These are phyloP conservation scores for Scaptomyza montana DNA, from an alignment of 1,140 invertebrate genomes.

Conservation along the genomic window DNA sequence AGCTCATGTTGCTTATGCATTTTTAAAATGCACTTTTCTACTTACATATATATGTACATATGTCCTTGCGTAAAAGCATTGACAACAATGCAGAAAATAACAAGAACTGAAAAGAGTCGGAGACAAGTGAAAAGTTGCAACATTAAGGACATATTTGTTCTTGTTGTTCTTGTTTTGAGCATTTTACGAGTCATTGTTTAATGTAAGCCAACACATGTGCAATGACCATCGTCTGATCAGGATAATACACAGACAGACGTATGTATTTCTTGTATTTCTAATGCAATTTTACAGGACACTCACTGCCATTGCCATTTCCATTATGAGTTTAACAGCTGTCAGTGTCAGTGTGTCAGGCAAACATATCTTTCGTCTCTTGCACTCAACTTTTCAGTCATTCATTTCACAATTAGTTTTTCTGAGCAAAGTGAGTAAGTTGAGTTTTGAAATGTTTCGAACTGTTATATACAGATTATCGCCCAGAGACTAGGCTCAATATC, in stretches of 20 bases:
- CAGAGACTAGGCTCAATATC: slow-evolving; percentile 49
- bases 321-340: slow-evolving; percentile 42
- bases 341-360: slow-evolving; percentile 54
- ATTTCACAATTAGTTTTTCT: slow-evolving; percentile 62
- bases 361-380: too few relatives aligned
- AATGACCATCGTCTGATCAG: not conserved
- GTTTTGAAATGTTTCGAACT: slow-evolving; percentile 23
- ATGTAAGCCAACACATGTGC: slow-evolving; percentile 48
- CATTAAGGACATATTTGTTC: slow-evolving; percentile 50
- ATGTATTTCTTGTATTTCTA: slow-evolving; percentile 45
- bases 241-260: not conserved
- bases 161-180: slow-evolving; percentile 18
- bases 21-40: slow-evolving; percentile 78
- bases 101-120: not conserved
- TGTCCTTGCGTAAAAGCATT: slow-evolving; percentile 69
- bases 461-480: slow-evolving; percentile 67
- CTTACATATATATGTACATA: slow-evolving; percentile 12
- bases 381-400: too few relatives aligned
- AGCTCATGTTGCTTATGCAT: slow-evolving; percentile 71
- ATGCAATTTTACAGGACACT: slow-evolving; percentile 63
- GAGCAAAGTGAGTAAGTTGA: slow-evolving; percentile 8
- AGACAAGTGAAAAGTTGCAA: slow-evolving; percentile 15
- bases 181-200: slow-evolving; percentile 78
- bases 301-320: slow-evolving; percentile 11
- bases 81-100: slow-evolving; percentile 45